A percentile compares a stretch with the other conserved stretches of the same genome.
Conservation (phyloP, 1,140 invertebrate genomes). For the Drosophila ironensis region DNA sequence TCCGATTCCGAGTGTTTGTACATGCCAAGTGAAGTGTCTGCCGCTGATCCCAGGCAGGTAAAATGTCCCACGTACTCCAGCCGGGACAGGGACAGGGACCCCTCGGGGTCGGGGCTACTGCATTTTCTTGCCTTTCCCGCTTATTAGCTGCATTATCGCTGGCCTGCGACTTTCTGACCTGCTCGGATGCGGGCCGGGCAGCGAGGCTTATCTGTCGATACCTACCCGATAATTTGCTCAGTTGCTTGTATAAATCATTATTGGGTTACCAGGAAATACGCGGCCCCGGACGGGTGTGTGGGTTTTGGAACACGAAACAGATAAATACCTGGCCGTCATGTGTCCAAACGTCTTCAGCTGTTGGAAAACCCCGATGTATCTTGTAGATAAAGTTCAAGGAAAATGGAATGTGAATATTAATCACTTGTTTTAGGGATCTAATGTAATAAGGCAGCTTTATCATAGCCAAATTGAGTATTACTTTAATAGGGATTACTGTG, state of each 20-base stretch:
- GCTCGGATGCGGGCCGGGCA: background rate
- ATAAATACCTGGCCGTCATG: slow-evolving; percentile 19
- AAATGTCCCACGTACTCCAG: slow-evolving; percentile 34
- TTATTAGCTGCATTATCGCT: slow-evolving; percentile 67
- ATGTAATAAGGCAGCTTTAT: no score
- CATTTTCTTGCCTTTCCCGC: slow-evolving; percentile 43
- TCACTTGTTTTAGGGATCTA: no score
- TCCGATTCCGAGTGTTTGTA: background rate
- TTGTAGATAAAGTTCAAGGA: background rate
- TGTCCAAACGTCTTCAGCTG: slow-evolving; percentile 6
- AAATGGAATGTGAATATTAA: background rate
- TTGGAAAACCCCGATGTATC: slow-evolving; percentile 5
- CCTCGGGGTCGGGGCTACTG: slow-evolving; percentile 33
- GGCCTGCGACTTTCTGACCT: slow-evolving; percentile 37
- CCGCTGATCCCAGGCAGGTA: slow-evolving; percentile 48
- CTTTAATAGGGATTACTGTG: no score
- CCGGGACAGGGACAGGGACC: no score
- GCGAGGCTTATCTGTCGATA: slow-evolving; percentile 30
- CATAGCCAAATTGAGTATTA: no score
- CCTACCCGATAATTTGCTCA: slow-evolving; percentile 35
- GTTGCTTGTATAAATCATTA: slow-evolving; percentile 39
- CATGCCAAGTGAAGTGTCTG: background rate
- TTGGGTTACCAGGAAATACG: slow-evolving; percentile 33
- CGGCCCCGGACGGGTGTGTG: background rate
- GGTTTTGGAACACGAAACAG: slow-evolving; percentile 19